A percentile compares a stretch with the other conserved stretches of the same genome.
These are phyloP conservation scores for Falcunculus frontatus DNA, from an alignment of 2,113 vertebrate species.

Conservation along the genomic window DNA sequence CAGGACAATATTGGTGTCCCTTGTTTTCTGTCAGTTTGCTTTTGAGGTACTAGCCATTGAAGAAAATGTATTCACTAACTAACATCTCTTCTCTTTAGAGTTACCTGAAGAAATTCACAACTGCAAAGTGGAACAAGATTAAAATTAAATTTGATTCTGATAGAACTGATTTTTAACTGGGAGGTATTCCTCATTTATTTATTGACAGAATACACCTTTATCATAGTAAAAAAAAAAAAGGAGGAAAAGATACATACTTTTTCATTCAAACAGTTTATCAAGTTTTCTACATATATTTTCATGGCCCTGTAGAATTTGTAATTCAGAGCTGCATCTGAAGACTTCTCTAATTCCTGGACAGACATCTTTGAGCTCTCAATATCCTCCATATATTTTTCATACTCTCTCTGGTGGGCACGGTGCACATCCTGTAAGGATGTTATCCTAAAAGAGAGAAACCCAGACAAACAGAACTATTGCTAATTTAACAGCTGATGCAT, in stretches of 20 bases:
- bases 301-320: constrained; percentile 86
- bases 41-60: background rate
- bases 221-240: background rate
- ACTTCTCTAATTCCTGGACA: constrained; percentile 77
- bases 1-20: fast-evolving
- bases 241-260: constrained; percentile 72
- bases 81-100: background rate
- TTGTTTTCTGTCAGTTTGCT: background rate
- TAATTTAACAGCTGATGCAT: background rate
- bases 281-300: constrained; percentile 82
- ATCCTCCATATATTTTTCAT: constrained; percentile 79
- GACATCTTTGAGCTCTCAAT: constrained; percentile 74
- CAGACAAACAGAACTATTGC: background rate
- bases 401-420: constrained; percentile 82
- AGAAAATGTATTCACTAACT: background rate
- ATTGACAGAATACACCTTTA: background rate
- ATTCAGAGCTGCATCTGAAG: constrained; percentile 69
- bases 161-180: background rate
- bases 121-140: background rate
- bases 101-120: background rate
- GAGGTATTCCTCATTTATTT: background rate
- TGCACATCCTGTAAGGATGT: constrained; percentile 82
- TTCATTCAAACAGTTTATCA: constrained; percentile 89
- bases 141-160: background rate
- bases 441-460: constrained; percentile 62